Percentiles rank a stretch among this genome's conserved stretches.
phyloP scores from a whole-genome alignment of 2,888 invertebrate genomes.

The Dasysyrphus albostriatus region DNA sequence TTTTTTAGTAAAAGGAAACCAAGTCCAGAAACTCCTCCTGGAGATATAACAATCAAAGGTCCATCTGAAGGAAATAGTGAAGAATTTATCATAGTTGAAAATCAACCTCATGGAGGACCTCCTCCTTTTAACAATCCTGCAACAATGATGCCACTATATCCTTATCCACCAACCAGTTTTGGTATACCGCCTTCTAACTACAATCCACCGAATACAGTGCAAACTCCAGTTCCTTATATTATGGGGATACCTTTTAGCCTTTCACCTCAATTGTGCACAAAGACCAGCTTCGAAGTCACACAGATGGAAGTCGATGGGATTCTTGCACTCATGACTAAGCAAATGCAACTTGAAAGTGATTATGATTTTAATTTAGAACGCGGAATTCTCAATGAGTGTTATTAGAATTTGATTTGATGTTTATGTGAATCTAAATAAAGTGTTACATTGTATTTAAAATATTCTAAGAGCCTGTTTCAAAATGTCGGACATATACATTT shows the following conservation, averaged over 20 bases:
- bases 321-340: conserved; percentile 80
- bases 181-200: conserved; percentile 41
- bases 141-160: conserved; percentile 54
- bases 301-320: conserved; percentile 81
- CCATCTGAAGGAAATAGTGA: conserved; percentile 77
- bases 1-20: conserved; percentile 81
- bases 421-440: neutral
- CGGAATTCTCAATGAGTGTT: conserved; percentile 80
- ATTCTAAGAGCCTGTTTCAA: too few species aligned
- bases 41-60: conserved; percentile 77
- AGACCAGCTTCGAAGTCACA: conserved; percentile 78
- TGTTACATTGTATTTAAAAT: neutral
- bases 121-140: conserved; percentile 75
- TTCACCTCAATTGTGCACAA: conserved; percentile 79
- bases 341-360: conserved; percentile 78
- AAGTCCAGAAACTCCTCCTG: conserved; percentile 78
- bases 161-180: conserved; percentile 62
- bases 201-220: conserved; percentile 1
- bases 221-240: conserved; percentile 79
- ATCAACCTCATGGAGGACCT: conserved; percentile 76
- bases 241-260: conserved; percentile 81
- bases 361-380: conserved; percentile 81
- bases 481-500: too few species aligned
- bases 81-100: conserved; percentile 81
- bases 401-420: conserved; percentile 56